Evolutionary conservation across 2,888 invertebrate species (phyloP), one percentile per base, ranked within the genome.

Genomic region (Lydus trimaculatus): DNA sequence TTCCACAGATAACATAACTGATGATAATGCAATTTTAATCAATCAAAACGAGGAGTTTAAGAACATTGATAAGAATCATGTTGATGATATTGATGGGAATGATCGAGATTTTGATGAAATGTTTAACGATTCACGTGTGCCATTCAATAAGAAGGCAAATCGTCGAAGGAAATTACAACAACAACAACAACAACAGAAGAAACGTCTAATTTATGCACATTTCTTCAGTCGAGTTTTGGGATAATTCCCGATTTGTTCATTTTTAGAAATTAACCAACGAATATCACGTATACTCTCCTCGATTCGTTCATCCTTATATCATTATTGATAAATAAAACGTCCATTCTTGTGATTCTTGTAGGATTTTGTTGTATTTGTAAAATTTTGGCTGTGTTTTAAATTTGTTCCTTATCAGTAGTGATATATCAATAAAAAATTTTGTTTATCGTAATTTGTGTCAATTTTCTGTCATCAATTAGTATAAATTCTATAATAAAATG

Each of bases 151-250:
- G 33, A 83, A 85, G 71, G 87, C 87, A 2, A 88, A 87, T 76
- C 79, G 88, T 61, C 86, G 87, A 64, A 81, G 88, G 31, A 84
- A 85, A 69, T 80, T 88, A 31, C 85, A 86, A 20, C 9, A 43
- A 33, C 83, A 85, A 31, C 85, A 86, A 20, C 9, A 43, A 33
- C 83, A 85, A 70, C 85, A 87, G 8, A 86, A 87, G 69, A 84
- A 86, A 66, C 85, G 86, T 72, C 85, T 87, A n/a, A 87, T 87
- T 74, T 88, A 88, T 77, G 87, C 88, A 25, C 88, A 88, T 73
- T 87, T 88, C 73, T 86, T 88, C 75, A 87, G 87, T 78, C 82
- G 88, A 75, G 87, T 88, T 70, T 79, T 88, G 68, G 88, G 88
- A 13, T 52, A 25, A 52, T 52, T 52, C 11, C 9, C n/a, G 5